Conservation (phyloP, 1,140 invertebrate genomes). For the fruit fly (Drosophila melanogaster) region Release_6_plus_ISO1_MT NC_004354.4:6214501-6215000, state of each 20-base stretch:
- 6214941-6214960: neutral
- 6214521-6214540: conserved; percentile 32
- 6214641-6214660: no score
- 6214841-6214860: conserved; percentile 10
- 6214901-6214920: conserved; percentile 7
- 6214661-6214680: no score
- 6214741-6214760: conserved; percentile 14
- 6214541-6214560: conserved; percentile 5
- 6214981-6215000: neutral
- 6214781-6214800: conserved; percentile 8
- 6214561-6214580: conserved; percentile 33
- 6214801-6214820: conserved; percentile 14
- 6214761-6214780: conserved; percentile 41
- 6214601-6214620: neutral
- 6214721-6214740: conserved; percentile 7
- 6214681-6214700: no score
- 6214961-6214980: conserved; percentile 8
- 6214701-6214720: neutral
- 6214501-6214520: conserved; percentile 61
- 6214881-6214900: conserved; percentile 42
- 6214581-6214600: neutral
- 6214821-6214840: conserved; percentile 1
- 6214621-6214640: no score
- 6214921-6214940: conserved; percentile 14
- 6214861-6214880: conserved; percentile 58